A percentile compares a stretch with the other conserved stretches of the same genome.
These are phyloP conservation scores for Phania funesta DNA, from an alignment of 2,888 invertebrate species.

Conservation along the genomic window DNA sequence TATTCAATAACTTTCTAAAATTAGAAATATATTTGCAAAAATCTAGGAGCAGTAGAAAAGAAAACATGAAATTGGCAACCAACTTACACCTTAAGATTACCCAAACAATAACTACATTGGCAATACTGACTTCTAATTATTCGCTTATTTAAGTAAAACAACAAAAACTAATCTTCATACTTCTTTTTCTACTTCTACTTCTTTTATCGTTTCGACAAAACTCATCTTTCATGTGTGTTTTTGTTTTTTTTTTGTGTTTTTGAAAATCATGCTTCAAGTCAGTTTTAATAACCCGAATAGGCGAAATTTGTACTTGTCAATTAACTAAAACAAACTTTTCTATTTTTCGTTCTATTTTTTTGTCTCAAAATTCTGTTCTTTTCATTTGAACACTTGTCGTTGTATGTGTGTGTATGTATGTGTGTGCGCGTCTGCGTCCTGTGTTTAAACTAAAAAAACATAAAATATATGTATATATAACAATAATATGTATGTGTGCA, in stretches of 20 bases:
- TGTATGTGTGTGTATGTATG: slow-evolving; percentile 13
- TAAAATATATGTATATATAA: background rate
- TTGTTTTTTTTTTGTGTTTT: too few species aligned
- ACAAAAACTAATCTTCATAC: slow-evolving; percentile 8
- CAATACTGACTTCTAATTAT: slow-evolving; percentile 3
- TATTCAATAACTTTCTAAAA: background rate
- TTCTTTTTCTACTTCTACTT: background rate
- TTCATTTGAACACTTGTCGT: slow-evolving; percentile 48
- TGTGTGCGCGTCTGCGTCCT: slow-evolving; percentile 14
- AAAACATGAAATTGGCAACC: background rate
- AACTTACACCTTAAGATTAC: background rate
- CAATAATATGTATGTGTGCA: slow-evolving; percentile 19
- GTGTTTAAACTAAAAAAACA: background rate
- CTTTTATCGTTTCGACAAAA: slow-evolving; percentile 6
- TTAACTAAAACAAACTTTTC: slow-evolving; percentile 52
- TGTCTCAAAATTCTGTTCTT: slow-evolving; percentile 45
- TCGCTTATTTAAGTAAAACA: background rate
- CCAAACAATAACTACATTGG: slow-evolving; percentile 7
- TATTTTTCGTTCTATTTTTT: slow-evolving; percentile 36
- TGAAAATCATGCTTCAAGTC: slow-evolving; percentile 60
- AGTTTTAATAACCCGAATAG: slow-evolving; percentile 59
- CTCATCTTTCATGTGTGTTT: slow-evolving; percentile 15
- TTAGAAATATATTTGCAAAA: too few species aligned
- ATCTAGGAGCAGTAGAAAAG: too few species aligned
- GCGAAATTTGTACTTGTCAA: slow-evolving; percentile 33